phyloP scores from a whole-genome alignment of 1,140 invertebrate genomes.

The Cataglyphis hispanica region DNA sequence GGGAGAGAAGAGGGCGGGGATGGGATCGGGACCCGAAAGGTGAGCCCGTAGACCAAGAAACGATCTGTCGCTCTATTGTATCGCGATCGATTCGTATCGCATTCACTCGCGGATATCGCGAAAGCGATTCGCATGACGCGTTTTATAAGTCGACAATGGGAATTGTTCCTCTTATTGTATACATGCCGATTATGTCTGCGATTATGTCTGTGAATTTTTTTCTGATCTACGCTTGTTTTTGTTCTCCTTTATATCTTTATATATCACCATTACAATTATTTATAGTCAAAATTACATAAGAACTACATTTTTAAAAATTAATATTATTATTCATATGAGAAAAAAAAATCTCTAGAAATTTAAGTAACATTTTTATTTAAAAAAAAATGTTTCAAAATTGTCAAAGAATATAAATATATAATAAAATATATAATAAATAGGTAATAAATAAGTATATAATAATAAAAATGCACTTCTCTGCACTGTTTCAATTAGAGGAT shows the following conservation, averaged over 20 bases:
- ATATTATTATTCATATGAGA: too few relatives aligned
- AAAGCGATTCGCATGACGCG: conserved; percentile 41
- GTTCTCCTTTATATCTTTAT: neutral
- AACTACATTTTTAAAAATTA: too few relatives aligned
- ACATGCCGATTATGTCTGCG: neutral
- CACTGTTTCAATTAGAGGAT: neutral
- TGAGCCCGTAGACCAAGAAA: conserved; percentile 50
- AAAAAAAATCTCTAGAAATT: too few relatives aligned
- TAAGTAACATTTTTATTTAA: neutral
- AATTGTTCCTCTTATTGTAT: conserved; percentile 35
- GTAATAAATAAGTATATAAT: too few relatives aligned
- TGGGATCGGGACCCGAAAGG: conserved; percentile 42
- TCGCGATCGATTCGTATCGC: conserved; percentile 51
- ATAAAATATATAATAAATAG: too few relatives aligned
- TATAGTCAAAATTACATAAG: neutral
- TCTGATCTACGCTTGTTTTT: neutral
- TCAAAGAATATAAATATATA: too few relatives aligned
- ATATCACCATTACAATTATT: neutral
- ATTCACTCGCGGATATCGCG: conserved; percentile 49
- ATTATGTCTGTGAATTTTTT: neutral
- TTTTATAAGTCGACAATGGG: conserved; percentile 43
- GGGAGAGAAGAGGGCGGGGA: conserved; percentile 19
- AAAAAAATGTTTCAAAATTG: neutral
- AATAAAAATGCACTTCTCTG: neutral
- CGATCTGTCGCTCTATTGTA: conserved; percentile 60